Percentiles rank a stretch among this genome's conserved stretches.
These are phyloP conservation scores for Meloidogyne floridensis DNA, from an alignment of 1,140 invertebrate genomes.

Conservation along the genomic window DNA sequence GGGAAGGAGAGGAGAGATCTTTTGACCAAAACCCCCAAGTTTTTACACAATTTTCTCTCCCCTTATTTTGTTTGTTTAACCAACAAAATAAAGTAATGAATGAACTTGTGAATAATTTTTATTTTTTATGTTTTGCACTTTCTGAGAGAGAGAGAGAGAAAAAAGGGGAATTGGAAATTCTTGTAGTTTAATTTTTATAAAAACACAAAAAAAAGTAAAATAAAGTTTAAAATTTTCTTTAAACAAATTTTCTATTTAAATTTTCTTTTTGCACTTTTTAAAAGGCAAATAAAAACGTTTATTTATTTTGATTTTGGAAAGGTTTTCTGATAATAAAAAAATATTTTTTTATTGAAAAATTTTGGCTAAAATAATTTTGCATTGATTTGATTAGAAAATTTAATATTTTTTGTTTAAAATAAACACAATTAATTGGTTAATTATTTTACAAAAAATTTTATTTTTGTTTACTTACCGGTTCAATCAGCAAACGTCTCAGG, in stretches of 20 bases:
- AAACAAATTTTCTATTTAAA: neutral
- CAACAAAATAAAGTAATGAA: neutral
- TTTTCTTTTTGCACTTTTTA: constrained; percentile 3
- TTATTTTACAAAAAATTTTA: neutral
- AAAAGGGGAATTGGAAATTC: too few relatives aligned
- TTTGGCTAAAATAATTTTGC: neutral
- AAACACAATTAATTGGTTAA: too few relatives aligned
- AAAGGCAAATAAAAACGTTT: neutral
- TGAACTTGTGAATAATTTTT: neutral
- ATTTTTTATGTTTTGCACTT: neutral
- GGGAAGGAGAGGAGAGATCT: neutral
- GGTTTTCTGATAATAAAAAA: neutral
- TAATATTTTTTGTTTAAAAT: too few relatives aligned
- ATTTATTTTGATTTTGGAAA: constrained; percentile 8
- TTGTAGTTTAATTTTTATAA: neutral
- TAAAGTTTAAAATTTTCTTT: neutral
- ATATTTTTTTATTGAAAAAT: neutral
- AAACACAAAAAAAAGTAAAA: neutral
- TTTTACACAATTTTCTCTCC: neutral
- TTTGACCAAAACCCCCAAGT: neutral
- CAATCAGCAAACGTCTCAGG: constrained; percentile 26
- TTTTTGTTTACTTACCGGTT: constrained; percentile 18
- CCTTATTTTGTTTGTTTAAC: neutral
- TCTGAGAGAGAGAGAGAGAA: neutral
- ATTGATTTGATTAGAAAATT: neutral